These are phyloP conservation scores for Montipora sp. DNA, from an alignment of 64 coral and sea anemone genomes.

Conservation along the genomic window DNA sequence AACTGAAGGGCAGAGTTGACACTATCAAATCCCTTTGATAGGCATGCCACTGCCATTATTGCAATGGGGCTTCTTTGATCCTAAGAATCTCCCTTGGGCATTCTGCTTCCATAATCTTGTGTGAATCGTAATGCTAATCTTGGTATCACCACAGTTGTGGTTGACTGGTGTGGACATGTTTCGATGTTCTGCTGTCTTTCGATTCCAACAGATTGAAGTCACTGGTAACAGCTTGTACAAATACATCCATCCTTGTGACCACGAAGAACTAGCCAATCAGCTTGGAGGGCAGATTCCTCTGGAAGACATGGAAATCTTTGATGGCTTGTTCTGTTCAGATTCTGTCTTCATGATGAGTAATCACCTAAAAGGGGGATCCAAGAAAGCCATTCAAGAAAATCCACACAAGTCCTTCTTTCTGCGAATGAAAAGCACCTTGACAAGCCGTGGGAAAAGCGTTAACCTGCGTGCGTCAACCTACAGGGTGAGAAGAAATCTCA, in stretches of 20 bases:
- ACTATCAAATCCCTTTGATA: too few species aligned
- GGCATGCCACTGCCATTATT: too few species aligned
- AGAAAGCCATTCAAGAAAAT: slow-evolving; percentile 60
- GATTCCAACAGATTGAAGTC: slow-evolving; percentile 85
- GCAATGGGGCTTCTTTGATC: too few species aligned
- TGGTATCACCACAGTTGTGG: too few species aligned
- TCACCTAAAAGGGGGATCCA: slow-evolving; percentile 86
- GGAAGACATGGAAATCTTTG: slow-evolving; percentile 99
- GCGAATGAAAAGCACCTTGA: slow-evolving; percentile 96
- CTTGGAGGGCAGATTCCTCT: slow-evolving; percentile 96
- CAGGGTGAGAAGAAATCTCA: slow-evolving; percentile 66
- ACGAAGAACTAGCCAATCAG: slow-evolving; percentile 95
- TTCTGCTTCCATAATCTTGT: too few species aligned
- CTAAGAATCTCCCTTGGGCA: too few species aligned
- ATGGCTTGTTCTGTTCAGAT: slow-evolving; percentile 98
- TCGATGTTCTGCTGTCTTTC: background rate
- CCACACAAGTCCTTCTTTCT: slow-evolving; percentile 96
- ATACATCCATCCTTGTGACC: slow-evolving; percentile 95
- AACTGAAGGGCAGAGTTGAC: too few species aligned
- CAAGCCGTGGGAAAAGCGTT: slow-evolving; percentile 95
- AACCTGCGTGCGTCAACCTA: slow-evolving; percentile 95
- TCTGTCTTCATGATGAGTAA: slow-evolving; percentile 99
- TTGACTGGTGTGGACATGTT: background rate
- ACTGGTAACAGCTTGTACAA: slow-evolving; percentile 99
- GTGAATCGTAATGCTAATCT: too few species aligned